These are phyloP conservation scores for Leptopilina drosophilae DNA, from an alignment of 2,888 invertebrate genomes.

Conservation along the genomic window DNA sequence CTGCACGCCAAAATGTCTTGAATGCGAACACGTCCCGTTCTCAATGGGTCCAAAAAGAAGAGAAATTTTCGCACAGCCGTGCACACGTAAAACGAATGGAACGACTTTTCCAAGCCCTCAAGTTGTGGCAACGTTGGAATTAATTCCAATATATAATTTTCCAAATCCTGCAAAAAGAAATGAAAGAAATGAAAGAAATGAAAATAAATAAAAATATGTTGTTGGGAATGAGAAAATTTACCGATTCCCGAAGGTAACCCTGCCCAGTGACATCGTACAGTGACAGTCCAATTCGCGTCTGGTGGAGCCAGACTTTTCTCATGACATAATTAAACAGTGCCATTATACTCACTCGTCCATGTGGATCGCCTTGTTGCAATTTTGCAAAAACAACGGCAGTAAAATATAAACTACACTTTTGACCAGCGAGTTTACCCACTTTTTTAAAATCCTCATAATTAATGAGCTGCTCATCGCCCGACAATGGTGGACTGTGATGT, in stretches of 20 bases:
- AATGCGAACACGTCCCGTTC: slow-evolving; percentile 93
- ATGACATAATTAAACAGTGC: slow-evolving; percentile 96
- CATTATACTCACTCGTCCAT: slow-evolving; percentile 91
- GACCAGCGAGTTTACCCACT: slow-evolving; percentile 85
- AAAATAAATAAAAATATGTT: no score
- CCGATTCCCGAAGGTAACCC: slow-evolving; percentile 91
- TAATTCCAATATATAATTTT: slow-evolving; percentile 95
- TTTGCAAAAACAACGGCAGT: slow-evolving; percentile 92
- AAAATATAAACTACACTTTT: slow-evolving; percentile 88
- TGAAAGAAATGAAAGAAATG: no score
- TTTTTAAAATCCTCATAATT: slow-evolving; percentile 91
- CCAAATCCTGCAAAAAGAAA: slow-evolving; percentile 82
- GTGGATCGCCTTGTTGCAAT: slow-evolving; percentile 90
- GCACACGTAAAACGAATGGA: slow-evolving; percentile 97
- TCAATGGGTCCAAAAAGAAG: slow-evolving; percentile 94
- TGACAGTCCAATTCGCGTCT: slow-evolving; percentile 95
- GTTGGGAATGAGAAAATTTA: slow-evolving; percentile 65
- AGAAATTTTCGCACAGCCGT: slow-evolving; percentile 97
- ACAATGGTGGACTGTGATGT: slow-evolving; percentile 85
- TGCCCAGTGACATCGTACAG: slow-evolving; percentile 96
- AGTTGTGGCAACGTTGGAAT: slow-evolving; percentile 94
- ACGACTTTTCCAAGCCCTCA: slow-evolving; percentile 93
- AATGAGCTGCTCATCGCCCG: slow-evolving; percentile 89
- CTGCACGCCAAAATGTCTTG: slow-evolving; percentile 94
- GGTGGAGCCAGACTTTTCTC: slow-evolving; percentile 96